phyloP scores from a whole-genome alignment of 2,888 invertebrate species.

The Parnassius orleans region DNA sequence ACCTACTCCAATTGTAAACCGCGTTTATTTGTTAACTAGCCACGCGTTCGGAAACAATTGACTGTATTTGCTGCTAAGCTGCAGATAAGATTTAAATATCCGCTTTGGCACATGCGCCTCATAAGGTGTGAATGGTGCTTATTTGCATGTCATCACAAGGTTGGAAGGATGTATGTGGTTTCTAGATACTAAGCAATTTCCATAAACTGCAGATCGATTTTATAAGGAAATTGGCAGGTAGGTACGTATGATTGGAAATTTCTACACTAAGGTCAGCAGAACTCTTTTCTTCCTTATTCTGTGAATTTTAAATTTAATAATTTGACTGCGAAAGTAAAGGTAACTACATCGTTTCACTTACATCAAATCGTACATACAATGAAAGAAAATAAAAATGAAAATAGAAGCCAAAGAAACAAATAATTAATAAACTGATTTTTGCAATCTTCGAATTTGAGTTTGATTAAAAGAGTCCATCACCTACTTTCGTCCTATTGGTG shows the following conservation, averaged over 20 bases:
- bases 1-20: conserved; percentile 75
- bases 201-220: not conserved
- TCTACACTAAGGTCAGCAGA: conserved; percentile 1
- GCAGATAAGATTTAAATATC: conserved; percentile 70
- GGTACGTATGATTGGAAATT: conserved; percentile 1
- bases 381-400: too few species aligned
- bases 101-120: conserved; percentile 41
- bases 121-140: conserved; percentile 27
- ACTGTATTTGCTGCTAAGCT: conserved; percentile 62
- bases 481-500: too few species aligned
- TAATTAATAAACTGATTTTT: too few species aligned
- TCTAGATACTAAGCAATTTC: conserved; percentile 23
- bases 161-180: conserved; percentile 5
- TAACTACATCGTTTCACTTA: not conserved
- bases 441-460: too few species aligned
- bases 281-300: not conserved
- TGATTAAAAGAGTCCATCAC: too few species aligned
- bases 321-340: not conserved
- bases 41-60: conserved; percentile 79
- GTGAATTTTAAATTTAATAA: not conserved
- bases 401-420: too few species aligned
- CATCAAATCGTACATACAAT: too few species aligned
- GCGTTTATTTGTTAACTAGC: conserved; percentile 77
- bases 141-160: conserved; percentile 19
- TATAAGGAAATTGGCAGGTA: conserved; percentile 2